Conservation (phyloP, 2,113 vertebrate species). For the Geococcyx californianus region DNA sequence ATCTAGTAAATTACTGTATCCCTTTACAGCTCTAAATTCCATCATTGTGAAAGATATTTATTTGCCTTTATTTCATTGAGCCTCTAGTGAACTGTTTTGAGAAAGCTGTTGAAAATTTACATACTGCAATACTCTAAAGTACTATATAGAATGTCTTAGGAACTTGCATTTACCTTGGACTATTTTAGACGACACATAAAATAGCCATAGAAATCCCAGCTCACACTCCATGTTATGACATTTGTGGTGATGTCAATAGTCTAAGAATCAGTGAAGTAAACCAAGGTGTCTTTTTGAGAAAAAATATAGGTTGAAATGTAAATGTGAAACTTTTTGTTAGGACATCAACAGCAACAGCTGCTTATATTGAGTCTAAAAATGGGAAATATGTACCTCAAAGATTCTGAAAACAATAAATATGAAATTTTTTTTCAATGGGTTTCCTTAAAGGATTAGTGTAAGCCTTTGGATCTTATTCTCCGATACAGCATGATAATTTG, state of each 20-base stretch:
- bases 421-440: not conserved
- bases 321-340: not conserved
- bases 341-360: not conserved
- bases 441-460: not conserved
- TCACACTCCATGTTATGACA: not conserved
- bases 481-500: not conserved
- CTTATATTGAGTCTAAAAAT: not conserved
- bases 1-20: not conserved
- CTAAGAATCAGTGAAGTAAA: not conserved
- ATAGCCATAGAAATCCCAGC: not conserved
- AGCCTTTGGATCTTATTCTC: not conserved
- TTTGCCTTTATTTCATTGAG: constrained; percentile 31
- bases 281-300: not conserved
- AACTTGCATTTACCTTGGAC: not conserved
- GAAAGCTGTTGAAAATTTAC: constrained; percentile 8
- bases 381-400: not conserved
- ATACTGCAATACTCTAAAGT: not conserved
- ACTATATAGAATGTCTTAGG: not conserved
- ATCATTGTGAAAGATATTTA: constrained; percentile 15
- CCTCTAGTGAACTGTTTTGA: not conserved
- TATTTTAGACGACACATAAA: not conserved
- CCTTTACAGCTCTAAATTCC: constrained; percentile 6
- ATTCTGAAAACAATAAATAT: not conserved
- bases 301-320: not conserved
- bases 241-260: not conserved